Evolutionary conservation across 1,140 invertebrate genomes (phyloP).

Genomic region (Hylyphantes graminicola): DNA sequence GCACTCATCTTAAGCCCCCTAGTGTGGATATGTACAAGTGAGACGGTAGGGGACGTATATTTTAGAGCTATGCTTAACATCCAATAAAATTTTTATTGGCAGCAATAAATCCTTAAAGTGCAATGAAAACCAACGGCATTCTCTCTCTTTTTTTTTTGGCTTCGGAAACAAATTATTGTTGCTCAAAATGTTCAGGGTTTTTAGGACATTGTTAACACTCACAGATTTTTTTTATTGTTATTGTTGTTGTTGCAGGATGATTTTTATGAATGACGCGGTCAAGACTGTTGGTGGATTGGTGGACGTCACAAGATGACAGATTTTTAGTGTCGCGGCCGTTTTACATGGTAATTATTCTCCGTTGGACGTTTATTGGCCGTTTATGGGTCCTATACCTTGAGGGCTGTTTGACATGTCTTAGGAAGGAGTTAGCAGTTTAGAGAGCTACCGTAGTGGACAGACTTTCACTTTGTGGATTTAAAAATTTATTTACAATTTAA

Average conservation of each 20-base stretch:
- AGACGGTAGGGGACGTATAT: constrained; percentile 25
- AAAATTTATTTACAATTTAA: too few relatives aligned
- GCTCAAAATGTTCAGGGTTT: constrained; percentile 56
- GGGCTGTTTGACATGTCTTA: background rate
- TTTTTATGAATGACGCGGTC: constrained; percentile 17
- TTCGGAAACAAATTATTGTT: constrained; percentile 56
- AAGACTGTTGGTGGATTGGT: constrained; percentile 19
- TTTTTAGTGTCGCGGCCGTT: constrained; percentile 31
- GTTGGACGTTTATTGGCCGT: constrained; percentile 32
- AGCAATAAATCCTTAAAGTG: constrained; percentile 58
- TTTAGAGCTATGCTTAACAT: constrained; percentile 52
- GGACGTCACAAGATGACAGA: constrained; percentile 23
- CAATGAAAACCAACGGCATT: constrained; percentile 58
- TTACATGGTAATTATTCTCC: constrained; percentile 42
- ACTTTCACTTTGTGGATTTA: too few relatives aligned
- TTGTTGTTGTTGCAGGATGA: background rate
- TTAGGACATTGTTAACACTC: constrained; percentile 54
- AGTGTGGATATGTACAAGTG: background rate
- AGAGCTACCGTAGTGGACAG: too few relatives aligned
- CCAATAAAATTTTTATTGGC: constrained; percentile 58
- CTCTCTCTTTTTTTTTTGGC: background rate
- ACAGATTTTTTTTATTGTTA: constrained; percentile 6
- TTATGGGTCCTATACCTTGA: background rate
- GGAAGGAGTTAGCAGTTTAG: too few relatives aligned
- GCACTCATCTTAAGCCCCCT: too few relatives aligned